Percentiles rank a stretch among this genome's conserved stretches.
phyloP scores from a whole-genome alignment of 2,797 vertebrate genomes.

The Bryconaethiops microstoma region DNA sequence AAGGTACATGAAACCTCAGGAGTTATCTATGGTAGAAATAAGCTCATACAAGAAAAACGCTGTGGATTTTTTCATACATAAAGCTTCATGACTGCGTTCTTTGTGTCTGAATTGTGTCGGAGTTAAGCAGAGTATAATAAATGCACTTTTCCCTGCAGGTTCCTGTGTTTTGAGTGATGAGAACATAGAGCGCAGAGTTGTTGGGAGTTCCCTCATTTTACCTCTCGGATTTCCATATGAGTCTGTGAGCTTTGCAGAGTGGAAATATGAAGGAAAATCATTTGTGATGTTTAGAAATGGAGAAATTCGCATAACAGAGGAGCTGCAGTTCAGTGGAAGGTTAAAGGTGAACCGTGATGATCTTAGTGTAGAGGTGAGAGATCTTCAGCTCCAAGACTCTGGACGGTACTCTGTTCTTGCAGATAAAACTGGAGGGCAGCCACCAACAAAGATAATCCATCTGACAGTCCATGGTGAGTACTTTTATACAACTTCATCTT shows the following conservation, averaged over 20 bases:
- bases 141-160: neutral
- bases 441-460: neutral
- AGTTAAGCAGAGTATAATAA: too few relatives aligned
- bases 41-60: too few relatives aligned
- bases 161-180: neutral
- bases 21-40: neutral
- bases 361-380: constrained; percentile 3
- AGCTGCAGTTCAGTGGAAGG: neutral
- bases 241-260: neutral
- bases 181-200: constrained; percentile 1
- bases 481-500: neutral
- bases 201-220: constrained; percentile 11
- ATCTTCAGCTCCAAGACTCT: constrained; percentile 24
- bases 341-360: neutral
- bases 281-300: neutral
- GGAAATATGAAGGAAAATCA: neutral
- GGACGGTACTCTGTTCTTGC: neutral
- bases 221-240: neutral
- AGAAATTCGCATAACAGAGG: neutral
- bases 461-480: constrained; percentile 6
- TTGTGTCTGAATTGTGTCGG: neutral
- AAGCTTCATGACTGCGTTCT: neutral
- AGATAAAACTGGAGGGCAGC: neutral
- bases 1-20: neutral
- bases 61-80: neutral